A percentile compares a stretch with the other conserved stretches of the same genome.
These are phyloP conservation scores for Lepidurus arcticus DNA, from an alignment of 1,140 invertebrate genomes.

Conservation along the genomic window DNA sequence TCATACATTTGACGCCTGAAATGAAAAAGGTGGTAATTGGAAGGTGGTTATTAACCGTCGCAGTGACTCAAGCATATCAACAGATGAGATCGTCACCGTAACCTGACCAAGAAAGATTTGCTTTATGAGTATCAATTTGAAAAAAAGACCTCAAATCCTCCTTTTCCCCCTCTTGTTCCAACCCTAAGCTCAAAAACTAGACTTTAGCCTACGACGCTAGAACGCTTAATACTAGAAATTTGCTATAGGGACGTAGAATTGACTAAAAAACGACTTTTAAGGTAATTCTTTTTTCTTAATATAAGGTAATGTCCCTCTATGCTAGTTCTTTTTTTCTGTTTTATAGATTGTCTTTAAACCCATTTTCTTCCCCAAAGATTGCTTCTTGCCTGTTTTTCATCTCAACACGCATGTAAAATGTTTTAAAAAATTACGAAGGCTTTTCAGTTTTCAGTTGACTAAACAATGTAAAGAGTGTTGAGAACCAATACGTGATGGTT, in stretches of 20 bases:
- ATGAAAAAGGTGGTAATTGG: neutral
- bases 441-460: conserved; percentile 2
- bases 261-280: neutral
- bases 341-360: neutral
- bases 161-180: neutral
- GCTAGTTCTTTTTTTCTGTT: neutral
- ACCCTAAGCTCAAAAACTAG: neutral
- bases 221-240: conserved; percentile 11
- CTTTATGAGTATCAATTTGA: neutral
- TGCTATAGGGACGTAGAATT: conserved; percentile 1
- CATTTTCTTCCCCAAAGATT: neutral
- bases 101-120: neutral
- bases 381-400: neutral
- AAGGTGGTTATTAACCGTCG: neutral
- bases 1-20: neutral
- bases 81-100: conserved; percentile 18
- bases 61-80: conserved; percentile 14
- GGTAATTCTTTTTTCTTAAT: neutral
- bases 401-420: neutral
- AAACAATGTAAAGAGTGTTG: conserved; percentile 88
- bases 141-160: neutral
- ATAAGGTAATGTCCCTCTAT: neutral
- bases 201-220: neutral
- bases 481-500: conserved; percentile 95
- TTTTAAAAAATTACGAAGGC: conserved; percentile 29